phyloP scores from a whole-genome alignment of 2,797 vertebrate species.

The Danio albolineatus region DNA sequence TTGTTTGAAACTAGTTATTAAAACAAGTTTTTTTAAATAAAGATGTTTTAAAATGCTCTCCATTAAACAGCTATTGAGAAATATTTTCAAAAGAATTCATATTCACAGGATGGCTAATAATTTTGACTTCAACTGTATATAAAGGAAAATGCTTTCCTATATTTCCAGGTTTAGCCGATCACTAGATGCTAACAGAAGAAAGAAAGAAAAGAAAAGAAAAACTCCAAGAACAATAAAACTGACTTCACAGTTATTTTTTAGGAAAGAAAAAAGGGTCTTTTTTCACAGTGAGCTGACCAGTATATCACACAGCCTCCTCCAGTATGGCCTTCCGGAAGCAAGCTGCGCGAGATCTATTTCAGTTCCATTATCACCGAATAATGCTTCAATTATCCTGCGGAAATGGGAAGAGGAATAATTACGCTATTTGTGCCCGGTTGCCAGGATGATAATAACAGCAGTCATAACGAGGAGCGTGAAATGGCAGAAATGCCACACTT shows the following conservation, averaged over 20 bases:
- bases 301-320: not conserved
- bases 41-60: too few relatives aligned
- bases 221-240: not conserved
- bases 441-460: conserved; percentile 47
- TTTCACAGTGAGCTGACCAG: conserved; percentile 13
- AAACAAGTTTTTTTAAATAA: too few relatives aligned
- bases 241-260: not conserved
- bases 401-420: conserved; percentile 50
- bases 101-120: not conserved
- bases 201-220: accelerated
- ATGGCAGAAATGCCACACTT: conserved; percentile 20
- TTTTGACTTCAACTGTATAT: not conserved
- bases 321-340: not conserved
- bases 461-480: conserved; percentile 37
- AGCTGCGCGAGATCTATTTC: conserved; percentile 35
- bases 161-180: not conserved
- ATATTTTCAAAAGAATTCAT: too few relatives aligned
- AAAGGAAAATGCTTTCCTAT: not conserved
- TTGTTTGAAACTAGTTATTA: too few relatives aligned
- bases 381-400: conserved; percentile 44
- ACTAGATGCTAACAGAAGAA: not conserved
- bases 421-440: conserved; percentile 32
- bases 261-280: not conserved
- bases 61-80: too few relatives aligned
- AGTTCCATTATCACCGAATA: conserved; percentile 31